phyloP scores from a whole-genome alignment of 2,797 vertebrate genomes.

The Protosalanx chinensis region DNA sequence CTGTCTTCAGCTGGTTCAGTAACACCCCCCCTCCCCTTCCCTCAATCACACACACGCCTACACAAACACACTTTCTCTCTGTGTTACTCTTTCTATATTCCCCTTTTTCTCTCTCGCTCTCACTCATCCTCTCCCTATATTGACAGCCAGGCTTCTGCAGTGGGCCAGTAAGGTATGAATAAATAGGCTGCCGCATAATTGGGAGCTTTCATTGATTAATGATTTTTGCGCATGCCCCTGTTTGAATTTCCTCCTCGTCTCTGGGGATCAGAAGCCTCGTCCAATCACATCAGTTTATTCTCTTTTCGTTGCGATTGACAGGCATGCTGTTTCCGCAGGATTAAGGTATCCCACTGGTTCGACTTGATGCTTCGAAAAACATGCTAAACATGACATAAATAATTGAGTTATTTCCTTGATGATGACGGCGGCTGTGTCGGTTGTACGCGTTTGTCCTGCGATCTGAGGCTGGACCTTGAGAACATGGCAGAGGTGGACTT shows the following conservation, averaged over 20 bases:
- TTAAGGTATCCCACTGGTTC: constrained; percentile 32
- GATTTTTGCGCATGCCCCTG: constrained; percentile 55
- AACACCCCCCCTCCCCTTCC: background rate
- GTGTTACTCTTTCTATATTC: background rate
- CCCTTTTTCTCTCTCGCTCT: background rate
- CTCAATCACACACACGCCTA: background rate
- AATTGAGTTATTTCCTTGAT: background rate
- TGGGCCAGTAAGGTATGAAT: constrained; percentile 52
- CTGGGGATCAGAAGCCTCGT: constrained; percentile 56
- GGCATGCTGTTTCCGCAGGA: constrained; percentile 37
- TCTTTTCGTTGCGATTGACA: constrained; percentile 44
- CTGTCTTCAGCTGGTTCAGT: no score
- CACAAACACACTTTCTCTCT: background rate
- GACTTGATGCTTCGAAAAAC: background rate
- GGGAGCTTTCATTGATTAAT: constrained; percentile 67
- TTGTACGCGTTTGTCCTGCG: background rate
- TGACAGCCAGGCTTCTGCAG: constrained; percentile 42
- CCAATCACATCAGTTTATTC: constrained; percentile 61
- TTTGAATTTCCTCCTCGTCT: constrained; percentile 57
- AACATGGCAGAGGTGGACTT: background rate
- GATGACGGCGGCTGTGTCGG: background rate
- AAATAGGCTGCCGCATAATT: constrained; percentile 60
- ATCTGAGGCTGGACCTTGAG: background rate
- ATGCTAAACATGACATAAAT: background rate
- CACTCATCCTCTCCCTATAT: constrained; percentile 10